Evolutionary conservation across 2,888 invertebrate species (phyloP).

Genomic region (Ichneumon xanthorius): DNA sequence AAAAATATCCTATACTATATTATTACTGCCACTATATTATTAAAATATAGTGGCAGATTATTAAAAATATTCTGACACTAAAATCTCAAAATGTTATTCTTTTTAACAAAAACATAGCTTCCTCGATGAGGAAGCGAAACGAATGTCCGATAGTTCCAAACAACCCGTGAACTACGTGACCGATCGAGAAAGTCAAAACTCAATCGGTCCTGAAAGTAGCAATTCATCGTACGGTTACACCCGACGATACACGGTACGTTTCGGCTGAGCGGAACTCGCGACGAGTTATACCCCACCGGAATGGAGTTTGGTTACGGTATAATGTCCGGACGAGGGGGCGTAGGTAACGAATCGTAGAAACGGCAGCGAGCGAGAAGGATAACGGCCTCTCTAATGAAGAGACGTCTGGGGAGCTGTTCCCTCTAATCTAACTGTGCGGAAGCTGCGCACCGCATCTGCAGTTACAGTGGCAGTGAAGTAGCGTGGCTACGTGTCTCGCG

Average conservation of each 20-base stretch:
- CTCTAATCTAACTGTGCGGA: conserved; percentile 81
- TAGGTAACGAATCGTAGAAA: conserved; percentile 60
- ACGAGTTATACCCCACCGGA: conserved; percentile 34
- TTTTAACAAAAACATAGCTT: no score
- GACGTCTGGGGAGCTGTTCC: conserved; percentile 82
- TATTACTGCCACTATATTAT: no score
- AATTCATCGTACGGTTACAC: background rate
- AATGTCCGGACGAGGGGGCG: conserved; percentile 42
- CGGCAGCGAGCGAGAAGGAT: conserved; percentile 68
- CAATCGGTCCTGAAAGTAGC: background rate
- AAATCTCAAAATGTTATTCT: no score
- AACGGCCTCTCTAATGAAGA: conserved; percentile 81
- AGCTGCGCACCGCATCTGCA: conserved; percentile 67
- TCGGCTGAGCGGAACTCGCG: background rate
- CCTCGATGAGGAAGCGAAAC: no score
- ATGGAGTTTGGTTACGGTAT: conserved; percentile 62
- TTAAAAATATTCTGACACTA: no score
- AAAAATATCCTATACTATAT: no score
- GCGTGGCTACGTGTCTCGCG: conserved; percentile 69
- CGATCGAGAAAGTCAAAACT: background rate
- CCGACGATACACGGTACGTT: background rate
- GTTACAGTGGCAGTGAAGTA: conserved; percentile 67
- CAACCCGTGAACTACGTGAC: background rate
- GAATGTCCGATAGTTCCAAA: background rate
- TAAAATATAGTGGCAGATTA: no score